Conservation (phyloP, 2,888 invertebrate genomes). For the Luperina nickerlii region DNA sequence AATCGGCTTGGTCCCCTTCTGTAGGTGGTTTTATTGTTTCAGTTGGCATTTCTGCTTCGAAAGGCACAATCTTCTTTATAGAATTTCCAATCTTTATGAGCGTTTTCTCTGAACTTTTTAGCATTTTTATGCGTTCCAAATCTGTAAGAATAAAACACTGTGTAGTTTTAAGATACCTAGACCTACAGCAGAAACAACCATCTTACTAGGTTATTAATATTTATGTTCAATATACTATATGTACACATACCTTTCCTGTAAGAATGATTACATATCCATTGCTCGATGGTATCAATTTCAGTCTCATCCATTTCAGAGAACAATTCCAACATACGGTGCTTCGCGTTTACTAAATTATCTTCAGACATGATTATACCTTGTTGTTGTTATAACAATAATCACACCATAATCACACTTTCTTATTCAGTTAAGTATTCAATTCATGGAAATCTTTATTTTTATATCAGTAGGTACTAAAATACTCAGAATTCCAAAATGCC, state of each 20-base stretch:
- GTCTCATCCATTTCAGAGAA: constrained; percentile 77
- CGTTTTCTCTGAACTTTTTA: constrained; percentile 75
- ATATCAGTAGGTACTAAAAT: not conserved
- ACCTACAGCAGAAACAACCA: not conserved
- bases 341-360: constrained; percentile 71
- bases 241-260: constrained; percentile 80
- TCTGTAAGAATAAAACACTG: constrained; percentile 71
- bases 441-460: not conserved
- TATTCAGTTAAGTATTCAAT: not conserved
- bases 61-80: constrained; percentile 82
- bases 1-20: constrained; percentile 88
- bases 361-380: constrained; percentile 71
- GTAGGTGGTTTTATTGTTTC: constrained; percentile 84
- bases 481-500: not conserved
- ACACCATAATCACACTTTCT: not conserved
- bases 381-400: not conserved
- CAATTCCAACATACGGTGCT: constrained; percentile 79
- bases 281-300: constrained; percentile 79
- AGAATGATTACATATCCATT: constrained; percentile 82
- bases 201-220: not conserved
- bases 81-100: constrained; percentile 80
- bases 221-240: not conserved
- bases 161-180: not conserved
- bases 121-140: constrained; percentile 75
- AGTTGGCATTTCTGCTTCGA: constrained; percentile 82